Conservation (phyloP, 1,140 invertebrate species). For the Plutomurus gul region DNA sequence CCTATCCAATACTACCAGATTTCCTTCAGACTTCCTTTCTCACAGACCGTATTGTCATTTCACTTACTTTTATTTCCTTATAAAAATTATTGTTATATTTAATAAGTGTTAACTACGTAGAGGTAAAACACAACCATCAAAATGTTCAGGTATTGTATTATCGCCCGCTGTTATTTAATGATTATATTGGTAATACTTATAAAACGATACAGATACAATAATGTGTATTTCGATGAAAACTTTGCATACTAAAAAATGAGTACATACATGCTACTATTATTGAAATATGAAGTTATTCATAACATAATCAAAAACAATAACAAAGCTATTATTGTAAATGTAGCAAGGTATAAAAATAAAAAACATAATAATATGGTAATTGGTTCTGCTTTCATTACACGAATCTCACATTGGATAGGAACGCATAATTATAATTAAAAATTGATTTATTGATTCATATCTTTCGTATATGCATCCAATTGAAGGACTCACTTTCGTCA, state of each 20-base stretch:
- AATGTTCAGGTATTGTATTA: slow-evolving; percentile 22
- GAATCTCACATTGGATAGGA: no score
- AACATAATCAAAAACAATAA: slow-evolving; percentile 23
- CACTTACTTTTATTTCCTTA: neutral
- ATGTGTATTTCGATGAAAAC: slow-evolving; percentile 15
- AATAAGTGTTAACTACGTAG: no score
- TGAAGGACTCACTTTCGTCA: no score
- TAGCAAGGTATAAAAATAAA: neutral
- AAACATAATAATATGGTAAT: neutral
- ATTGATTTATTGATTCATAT: no score
- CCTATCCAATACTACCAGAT: no score
- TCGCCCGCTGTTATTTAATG: neutral
- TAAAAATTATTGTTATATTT: neutral
- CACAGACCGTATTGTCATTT: neutral
- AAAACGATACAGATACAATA: neutral
- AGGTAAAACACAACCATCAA: neutral
- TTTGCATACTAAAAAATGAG: neutral
- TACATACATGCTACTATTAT: slow-evolving; percentile 19
- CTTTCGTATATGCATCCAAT: no score
- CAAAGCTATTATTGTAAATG: slow-evolving; percentile 8
- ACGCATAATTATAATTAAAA: no score
- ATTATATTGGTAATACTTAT: neutral
- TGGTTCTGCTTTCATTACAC: no score
- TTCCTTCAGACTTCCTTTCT: no score
- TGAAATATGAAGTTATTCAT: neutral